These are phyloP conservation scores for Zaprionus bogoriensis DNA, from an alignment of 2,888 invertebrate species.

Conservation along the genomic window DNA sequence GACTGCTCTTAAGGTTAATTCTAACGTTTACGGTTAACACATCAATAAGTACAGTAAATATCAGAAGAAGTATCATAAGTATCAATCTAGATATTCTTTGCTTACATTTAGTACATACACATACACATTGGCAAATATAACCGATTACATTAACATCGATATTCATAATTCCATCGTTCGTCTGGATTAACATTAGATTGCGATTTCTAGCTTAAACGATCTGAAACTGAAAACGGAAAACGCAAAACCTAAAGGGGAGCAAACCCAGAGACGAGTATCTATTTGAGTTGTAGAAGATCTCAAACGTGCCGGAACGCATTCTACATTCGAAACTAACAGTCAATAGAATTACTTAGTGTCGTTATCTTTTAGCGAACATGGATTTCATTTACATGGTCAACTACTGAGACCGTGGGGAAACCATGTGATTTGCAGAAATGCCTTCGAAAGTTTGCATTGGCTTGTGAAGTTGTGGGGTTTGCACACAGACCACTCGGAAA, in stretches of 20 bases:
- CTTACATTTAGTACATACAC: slow-evolving; percentile 36
- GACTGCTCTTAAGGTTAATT: slow-evolving; percentile 16
- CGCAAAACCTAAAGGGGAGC: neutral
- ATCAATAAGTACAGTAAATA: slow-evolving; percentile 63
- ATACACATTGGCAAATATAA: slow-evolving; percentile 45
- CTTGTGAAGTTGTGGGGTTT: neutral
- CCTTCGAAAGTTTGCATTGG: slow-evolving; percentile 4
- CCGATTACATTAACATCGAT: slow-evolving; percentile 27
- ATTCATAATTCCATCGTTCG: neutral
- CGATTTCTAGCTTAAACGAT: neutral
- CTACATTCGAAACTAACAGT: too few relatives aligned
- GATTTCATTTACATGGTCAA: slow-evolving; percentile 2
- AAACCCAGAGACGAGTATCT: neutral
- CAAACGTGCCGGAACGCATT: slow-evolving; percentile 1
- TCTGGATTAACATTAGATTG: neutral
- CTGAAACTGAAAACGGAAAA: slow-evolving; percentile 15
- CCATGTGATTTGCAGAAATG: slow-evolving; percentile 52
- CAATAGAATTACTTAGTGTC: too few relatives aligned
- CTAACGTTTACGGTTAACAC: slow-evolving; percentile 50
- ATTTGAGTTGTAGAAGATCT: slow-evolving; percentile 9
- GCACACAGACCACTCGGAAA: slow-evolving; percentile 23
- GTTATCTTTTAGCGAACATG: neutral
- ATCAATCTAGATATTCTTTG: slow-evolving; percentile 52
- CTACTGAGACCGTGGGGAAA: slow-evolving; percentile 56
- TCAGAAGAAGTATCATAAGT: slow-evolving; percentile 65